These are phyloP conservation scores for Melieria picta DNA, from an alignment of 2,888 invertebrate genomes.

Conservation along the genomic window DNA sequence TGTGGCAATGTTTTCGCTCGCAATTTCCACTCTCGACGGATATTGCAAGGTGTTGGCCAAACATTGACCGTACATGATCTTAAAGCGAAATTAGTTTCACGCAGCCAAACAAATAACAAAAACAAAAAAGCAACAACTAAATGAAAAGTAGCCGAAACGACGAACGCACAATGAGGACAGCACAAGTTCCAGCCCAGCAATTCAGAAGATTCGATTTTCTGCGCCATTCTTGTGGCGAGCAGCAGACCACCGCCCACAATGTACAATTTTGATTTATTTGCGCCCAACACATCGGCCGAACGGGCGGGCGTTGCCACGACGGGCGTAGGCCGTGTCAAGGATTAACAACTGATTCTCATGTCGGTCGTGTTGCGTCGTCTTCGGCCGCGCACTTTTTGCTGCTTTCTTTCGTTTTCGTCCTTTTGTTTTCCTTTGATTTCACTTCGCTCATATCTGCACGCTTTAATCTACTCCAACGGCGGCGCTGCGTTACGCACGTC, in stretches of 20 bases:
- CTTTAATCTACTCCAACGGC: neutral
- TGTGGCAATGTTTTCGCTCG: neutral
- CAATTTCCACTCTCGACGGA: conserved; percentile 47
- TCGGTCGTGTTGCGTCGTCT: conserved; percentile 6
- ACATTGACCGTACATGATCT: conserved; percentile 63
- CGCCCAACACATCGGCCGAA: conserved; percentile 5
- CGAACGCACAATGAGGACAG: conserved; percentile 12
- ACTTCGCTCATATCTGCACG: neutral
- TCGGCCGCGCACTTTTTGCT: neutral
- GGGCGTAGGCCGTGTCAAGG: conserved; percentile 30
- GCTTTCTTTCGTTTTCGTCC: neutral
- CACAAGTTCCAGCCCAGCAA: neutral
- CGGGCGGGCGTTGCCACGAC: conserved; percentile 13
- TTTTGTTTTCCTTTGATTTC: neutral
- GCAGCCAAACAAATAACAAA: conserved; percentile 7
- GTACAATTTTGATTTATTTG: conserved; percentile 40
- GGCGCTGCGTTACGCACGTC: neutral
- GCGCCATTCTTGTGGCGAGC: neutral
- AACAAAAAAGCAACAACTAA: conserved; percentile 1
- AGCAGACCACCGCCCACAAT: conserved; percentile 28
- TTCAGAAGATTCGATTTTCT: conserved; percentile 4
- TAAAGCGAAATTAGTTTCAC: conserved; percentile 52
- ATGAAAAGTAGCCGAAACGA: neutral
- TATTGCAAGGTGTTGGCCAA: conserved; percentile 61
- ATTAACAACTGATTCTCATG: conserved; percentile 35